These are phyloP conservation scores for Pelochelys cantorii DNA, from an alignment of 2,797 vertebrate species.

Conservation along the genomic window DNA sequence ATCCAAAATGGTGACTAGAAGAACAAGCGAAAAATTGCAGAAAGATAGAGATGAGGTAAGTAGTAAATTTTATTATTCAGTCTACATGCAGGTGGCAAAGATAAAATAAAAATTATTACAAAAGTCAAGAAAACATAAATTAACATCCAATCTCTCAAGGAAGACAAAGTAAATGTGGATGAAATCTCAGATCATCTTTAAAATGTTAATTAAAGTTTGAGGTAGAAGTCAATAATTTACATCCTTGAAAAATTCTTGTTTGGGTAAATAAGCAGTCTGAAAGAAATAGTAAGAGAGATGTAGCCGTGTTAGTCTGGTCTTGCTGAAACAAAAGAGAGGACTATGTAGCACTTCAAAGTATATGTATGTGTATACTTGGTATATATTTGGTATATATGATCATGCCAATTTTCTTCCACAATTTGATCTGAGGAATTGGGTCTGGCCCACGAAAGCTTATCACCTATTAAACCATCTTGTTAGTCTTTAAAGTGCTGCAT, in stretches of 20 bases:
- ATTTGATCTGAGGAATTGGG: no score
- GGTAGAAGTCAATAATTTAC: neutral
- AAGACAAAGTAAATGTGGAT: neutral
- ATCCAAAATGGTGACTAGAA: neutral
- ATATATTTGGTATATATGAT: no score
- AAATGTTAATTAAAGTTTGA: neutral
- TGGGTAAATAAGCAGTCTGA: neutral
- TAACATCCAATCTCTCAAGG: neutral
- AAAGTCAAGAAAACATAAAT: neutral
- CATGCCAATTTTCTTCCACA: no score
- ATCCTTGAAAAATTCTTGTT: neutral
- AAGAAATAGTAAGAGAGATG: no score
- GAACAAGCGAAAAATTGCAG: neutral
- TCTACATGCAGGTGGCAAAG: neutral
- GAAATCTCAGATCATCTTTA: neutral
- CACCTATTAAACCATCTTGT: no score
- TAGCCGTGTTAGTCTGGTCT: no score
- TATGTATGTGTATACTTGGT: no score
- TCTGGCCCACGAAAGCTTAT: no score
- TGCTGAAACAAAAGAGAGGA: no score
- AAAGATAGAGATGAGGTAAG: neutral
- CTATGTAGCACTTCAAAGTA: no score
- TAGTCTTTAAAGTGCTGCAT: no score
- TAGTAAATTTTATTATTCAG: neutral
- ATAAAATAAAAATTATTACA: neutral